A percentile compares a stretch with the other conserved stretches of the same genome.
These are phyloP conservation scores for Scaptomyza cyrtandrae DNA, from an alignment of 2,888 invertebrate genomes.

Conservation along the genomic window DNA sequence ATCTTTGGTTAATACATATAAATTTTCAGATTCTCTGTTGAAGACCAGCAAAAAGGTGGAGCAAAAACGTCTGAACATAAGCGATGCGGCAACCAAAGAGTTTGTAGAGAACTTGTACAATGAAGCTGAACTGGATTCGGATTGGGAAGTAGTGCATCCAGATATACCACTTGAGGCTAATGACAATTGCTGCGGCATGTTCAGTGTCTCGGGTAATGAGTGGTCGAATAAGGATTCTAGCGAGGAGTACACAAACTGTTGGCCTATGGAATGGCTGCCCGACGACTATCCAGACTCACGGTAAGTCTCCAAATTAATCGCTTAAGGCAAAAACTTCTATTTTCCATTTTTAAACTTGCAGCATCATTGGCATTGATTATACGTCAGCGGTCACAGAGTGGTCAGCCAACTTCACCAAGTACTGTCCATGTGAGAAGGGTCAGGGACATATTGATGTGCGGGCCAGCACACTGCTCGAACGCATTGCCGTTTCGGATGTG, in stretches of 20 bases:
- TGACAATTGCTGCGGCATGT: slow-evolving; percentile 84
- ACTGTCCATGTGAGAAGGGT: slow-evolving; percentile 85
- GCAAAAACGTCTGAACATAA: slow-evolving; percentile 76
- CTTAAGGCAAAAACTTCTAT: slow-evolving; percentile 76
- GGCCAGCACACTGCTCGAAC: slow-evolving; percentile 88
- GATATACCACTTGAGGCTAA: slow-evolving; percentile 82
- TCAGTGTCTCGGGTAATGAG: slow-evolving; percentile 84
- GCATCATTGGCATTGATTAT: slow-evolving; percentile 94
- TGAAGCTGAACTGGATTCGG: slow-evolving; percentile 81
- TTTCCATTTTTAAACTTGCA: slow-evolving; percentile 2
- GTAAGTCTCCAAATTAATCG: slow-evolving; percentile 37
- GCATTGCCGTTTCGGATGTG: slow-evolving; percentile 90
- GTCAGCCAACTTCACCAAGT: slow-evolving; percentile 87
- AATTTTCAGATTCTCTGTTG: slow-evolving; percentile 62
- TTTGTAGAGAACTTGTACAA: slow-evolving; percentile 82
- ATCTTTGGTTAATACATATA: background rate
- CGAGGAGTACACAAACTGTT: slow-evolving; percentile 89
- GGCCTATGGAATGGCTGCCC: slow-evolving; percentile 98
- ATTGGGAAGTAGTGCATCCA: slow-evolving; percentile 85
- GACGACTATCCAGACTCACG: slow-evolving; percentile 89
- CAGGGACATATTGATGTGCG: slow-evolving; percentile 88
- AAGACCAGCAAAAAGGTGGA: slow-evolving; percentile 72
- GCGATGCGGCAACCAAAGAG: slow-evolving; percentile 84
- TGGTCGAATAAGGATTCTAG: slow-evolving; percentile 82
- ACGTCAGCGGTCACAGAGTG: slow-evolving; percentile 93